phyloP scores from a whole-genome alignment of 1,140 invertebrate species.

The Arctopsyche grandis region DNA sequence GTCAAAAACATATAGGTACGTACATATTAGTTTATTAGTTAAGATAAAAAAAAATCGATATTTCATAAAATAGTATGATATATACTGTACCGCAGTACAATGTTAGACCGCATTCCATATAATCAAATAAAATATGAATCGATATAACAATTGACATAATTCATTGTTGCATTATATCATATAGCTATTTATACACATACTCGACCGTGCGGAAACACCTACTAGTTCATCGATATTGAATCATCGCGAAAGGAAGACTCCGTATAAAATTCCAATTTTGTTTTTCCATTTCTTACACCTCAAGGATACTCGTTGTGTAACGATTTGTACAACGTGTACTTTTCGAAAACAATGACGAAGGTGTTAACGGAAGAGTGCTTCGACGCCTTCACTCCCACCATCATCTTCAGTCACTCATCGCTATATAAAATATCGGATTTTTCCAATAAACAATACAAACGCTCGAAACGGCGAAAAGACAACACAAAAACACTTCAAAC shows the following conservation, averaged over 20 bases:
- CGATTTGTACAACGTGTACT: background rate
- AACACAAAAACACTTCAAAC: background rate
- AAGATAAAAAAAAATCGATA: too few species aligned
- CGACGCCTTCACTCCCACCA: constrained; percentile 4
- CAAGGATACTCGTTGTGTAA: background rate
- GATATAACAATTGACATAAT: too few species aligned
- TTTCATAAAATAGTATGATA: too few species aligned
- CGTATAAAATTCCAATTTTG: background rate
- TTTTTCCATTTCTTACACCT: background rate
- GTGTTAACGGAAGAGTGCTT: constrained; percentile 20
- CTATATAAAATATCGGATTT: constrained; percentile 21
- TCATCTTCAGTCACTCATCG: background rate
- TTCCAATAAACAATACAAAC: constrained; percentile 12
- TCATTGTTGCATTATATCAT: too few species aligned
- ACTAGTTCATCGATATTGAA: background rate
- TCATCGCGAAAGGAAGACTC: background rate
- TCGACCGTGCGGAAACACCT: background rate
- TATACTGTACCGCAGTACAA: too few species aligned
- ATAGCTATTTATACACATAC: too few species aligned
- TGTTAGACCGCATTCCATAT: too few species aligned
- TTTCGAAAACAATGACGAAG: constrained; percentile 24
- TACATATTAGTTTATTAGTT: too few species aligned
- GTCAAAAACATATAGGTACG: too few species aligned
- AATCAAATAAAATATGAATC: too few species aligned
- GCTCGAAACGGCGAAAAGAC: background rate